Base-by-base conservation (phyloP, 1,140 invertebrate genomes). In the Drosophila ercepeae region DNA sequence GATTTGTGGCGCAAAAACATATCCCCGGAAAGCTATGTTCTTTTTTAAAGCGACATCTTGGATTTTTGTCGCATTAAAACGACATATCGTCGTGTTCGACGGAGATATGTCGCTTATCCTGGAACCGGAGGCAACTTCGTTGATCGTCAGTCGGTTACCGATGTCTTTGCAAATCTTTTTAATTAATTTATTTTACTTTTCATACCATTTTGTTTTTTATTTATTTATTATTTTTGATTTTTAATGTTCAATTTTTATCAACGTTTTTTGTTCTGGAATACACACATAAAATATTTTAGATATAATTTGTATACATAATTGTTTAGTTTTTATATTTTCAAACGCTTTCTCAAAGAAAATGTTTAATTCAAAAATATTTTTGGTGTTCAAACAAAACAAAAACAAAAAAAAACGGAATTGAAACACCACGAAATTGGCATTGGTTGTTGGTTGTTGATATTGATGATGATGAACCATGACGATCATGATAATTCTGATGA, bases 361-460 rank as follows among this genome's bases (percentile, higher is more conserved):
- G 51, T 70, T 78, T 55, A 61, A 75, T 61, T 69, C 48, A 34
- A 53, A 68, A 57, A 14, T 54, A 52, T 25, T 63, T 61, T 65
- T 50, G 61, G 58, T 65, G 57, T 23, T 52, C 34, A 27, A 39
- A 50, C 7, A 45, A 23, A 16, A 44, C 23, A 14, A 29, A 7
- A 7, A 51, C 21, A 34, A 41, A 46, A 51, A 27, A 45, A 61
- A 50, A 73, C 55, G 42, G 41, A 34, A 39, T 19, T 73, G 39
- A 82, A 82, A 68, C 72, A 83, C 50, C 69, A 78, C 75, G 70
- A 82, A 78, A 83, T 83, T 83, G 79, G 79, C 78, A 84, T 82
- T 83, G 79, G 70, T 82, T 78, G 32, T 69, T 74, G 50, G 64
- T 65, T 78, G 63, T 25, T 60, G 44, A 65, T 63, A 64, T 64